These are phyloP conservation scores for Leucophenga montana DNA, from an alignment of 2,888 invertebrate genomes.

Conservation along the genomic window DNA sequence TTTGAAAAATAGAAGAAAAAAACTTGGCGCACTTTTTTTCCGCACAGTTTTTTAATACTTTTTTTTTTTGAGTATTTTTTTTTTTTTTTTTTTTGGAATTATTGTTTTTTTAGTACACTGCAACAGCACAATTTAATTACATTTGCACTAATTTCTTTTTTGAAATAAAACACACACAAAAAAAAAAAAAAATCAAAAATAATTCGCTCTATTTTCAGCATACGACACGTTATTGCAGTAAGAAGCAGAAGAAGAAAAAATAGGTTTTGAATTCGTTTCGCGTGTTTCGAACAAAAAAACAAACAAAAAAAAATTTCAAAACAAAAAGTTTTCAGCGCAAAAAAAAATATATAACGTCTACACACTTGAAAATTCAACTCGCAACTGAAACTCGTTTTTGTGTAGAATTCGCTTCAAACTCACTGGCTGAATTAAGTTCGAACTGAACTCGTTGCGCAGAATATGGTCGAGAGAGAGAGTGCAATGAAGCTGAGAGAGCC, in stretches of 20 bases:
- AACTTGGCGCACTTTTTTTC: constrained; percentile 1
- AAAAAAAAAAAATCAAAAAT: no score
- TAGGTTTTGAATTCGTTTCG: neutral
- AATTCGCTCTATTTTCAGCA: neutral
- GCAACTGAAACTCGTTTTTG: constrained; percentile 68
- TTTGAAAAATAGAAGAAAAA: neutral
- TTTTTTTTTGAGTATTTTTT: no score
- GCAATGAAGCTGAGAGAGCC: constrained; percentile 38
- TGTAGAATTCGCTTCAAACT: no score
- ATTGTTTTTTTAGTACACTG: no score
- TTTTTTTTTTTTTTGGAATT: no score
- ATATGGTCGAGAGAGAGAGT: constrained; percentile 14
- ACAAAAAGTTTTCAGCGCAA: neutral
- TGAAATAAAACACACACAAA: no score
- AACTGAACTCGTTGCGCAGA: constrained; percentile 11
- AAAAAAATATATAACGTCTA: constrained; percentile 53
- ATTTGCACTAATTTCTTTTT: neutral
- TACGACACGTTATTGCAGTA: neutral
- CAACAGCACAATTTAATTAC: no score
- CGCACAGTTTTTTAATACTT: neutral
- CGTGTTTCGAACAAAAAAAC: neutral
- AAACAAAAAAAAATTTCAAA: neutral
- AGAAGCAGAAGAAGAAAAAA: no score
- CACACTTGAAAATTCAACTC: constrained; percentile 57
- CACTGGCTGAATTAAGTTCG: no score